Conservation (phyloP, 2,888 invertebrate genomes). For the Rosalia funebris region DNA sequence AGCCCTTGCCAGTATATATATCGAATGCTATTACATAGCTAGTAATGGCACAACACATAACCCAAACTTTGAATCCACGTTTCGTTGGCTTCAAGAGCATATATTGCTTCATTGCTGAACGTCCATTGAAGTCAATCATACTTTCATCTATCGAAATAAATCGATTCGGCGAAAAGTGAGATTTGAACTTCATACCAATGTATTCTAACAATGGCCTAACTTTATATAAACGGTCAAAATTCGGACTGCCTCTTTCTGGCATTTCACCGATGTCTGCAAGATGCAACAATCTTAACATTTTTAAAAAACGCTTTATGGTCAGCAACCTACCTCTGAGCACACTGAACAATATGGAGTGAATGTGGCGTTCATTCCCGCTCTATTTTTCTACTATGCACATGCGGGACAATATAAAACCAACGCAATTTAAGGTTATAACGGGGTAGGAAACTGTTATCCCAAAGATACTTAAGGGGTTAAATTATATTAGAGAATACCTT, state of each 20-base stretch:
- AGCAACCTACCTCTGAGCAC: not conserved
- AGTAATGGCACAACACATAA: conserved; percentile 19
- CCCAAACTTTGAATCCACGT: conserved; percentile 28
- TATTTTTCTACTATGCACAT: no score
- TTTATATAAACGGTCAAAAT: conserved; percentile 22
- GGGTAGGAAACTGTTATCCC: no score
- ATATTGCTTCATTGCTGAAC: conserved; percentile 28
- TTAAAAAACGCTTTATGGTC: conserved; percentile 14
- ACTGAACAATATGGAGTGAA: no score
- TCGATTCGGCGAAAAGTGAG: not conserved
- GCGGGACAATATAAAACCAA: no score
- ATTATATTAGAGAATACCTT: no score
- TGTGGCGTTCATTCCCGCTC: no score
- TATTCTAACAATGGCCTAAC: conserved; percentile 16
- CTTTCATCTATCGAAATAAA: conserved; percentile 22
- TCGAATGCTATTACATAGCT: conserved; percentile 14
- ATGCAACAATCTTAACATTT: conserved; percentile 7
- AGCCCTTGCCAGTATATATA: not conserved
- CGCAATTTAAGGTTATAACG: no score
- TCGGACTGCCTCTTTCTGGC: not conserved
- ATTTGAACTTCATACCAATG: conserved; percentile 10
- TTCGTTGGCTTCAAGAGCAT: conserved; percentile 27
- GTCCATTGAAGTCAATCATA: conserved; percentile 23
- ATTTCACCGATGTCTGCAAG: conserved; percentile 7
- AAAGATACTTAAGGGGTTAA: no score